Evolutionary conservation across 2,797 vertebrate species (phyloP).

Genomic region (Rhinogobio ventralis): DNA sequence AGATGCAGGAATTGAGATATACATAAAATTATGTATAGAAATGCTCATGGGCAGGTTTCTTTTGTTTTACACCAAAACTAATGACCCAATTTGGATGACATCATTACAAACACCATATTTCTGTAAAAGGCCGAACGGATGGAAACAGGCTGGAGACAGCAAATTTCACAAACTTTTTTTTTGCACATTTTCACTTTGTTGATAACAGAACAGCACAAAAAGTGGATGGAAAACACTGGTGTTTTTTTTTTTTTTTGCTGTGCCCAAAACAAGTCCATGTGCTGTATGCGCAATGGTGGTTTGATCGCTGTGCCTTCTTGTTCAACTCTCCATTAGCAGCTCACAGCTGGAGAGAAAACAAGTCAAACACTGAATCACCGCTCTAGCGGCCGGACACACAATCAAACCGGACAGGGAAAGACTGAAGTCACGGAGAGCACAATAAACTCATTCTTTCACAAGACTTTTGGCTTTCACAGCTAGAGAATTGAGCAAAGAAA

Average conservation of each 20-base stretch:
- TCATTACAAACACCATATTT: not conserved
- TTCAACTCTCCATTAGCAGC: not conserved
- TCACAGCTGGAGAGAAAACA: conserved; percentile 26
- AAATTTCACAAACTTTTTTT: too few species aligned
- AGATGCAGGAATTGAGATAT: too few species aligned
- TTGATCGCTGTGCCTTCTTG: not conserved
- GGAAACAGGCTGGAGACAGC: too few species aligned
- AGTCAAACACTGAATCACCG: not conserved
- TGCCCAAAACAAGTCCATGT: not conserved
- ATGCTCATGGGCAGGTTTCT: not conserved
- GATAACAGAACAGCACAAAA: not conserved
- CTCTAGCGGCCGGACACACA: not conserved
- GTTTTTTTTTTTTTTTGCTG: too few species aligned
- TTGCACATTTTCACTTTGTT: not conserved
- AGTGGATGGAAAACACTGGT: not conserved
- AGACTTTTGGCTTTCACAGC: not conserved
- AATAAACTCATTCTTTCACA: conserved; percentile 32
- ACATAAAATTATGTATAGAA: too few species aligned
- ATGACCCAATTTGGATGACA: too few species aligned
- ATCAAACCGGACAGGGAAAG: not conserved
- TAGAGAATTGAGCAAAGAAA: not conserved
- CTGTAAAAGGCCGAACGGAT: not conserved
- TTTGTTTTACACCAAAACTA: not conserved
- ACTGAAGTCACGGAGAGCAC: conserved; percentile 27
- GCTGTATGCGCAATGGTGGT: not conserved